phyloP scores from a whole-genome alignment of 2,797 vertebrate genomes.

The Nyctalus aviator region DNA sequence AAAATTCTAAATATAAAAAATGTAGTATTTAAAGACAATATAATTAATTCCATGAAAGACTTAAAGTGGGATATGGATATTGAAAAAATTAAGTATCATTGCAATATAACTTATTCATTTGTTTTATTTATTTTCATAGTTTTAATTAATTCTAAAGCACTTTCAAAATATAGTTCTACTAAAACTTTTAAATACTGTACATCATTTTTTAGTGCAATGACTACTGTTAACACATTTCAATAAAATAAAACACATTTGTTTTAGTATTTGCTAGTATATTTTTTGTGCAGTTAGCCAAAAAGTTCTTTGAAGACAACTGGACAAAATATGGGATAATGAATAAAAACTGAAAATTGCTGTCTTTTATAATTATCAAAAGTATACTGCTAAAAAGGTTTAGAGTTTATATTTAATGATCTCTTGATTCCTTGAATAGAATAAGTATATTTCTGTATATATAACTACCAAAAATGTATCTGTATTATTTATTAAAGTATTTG shows the following conservation, averaged over 20 bases:
- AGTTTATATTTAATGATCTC: background rate
- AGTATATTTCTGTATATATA: background rate
- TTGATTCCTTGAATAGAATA: background rate
- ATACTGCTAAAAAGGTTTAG: background rate
- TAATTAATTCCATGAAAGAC: background rate
- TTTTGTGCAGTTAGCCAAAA: background rate
- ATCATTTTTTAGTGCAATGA: background rate
- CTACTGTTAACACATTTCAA: background rate
- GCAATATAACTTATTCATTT: background rate
- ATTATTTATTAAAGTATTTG: background rate
- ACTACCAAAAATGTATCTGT: background rate
- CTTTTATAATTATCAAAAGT: background rate
- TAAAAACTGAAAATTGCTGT: background rate
- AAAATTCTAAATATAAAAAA: background rate
- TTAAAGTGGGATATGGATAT: background rate
- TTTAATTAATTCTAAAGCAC: background rate
- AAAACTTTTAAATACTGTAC: background rate
- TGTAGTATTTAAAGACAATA: background rate
- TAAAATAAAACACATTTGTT: background rate
- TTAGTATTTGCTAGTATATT: background rate
- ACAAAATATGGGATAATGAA: background rate
- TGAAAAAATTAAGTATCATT: slow-evolving; percentile 33
- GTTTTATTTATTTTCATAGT: background rate
- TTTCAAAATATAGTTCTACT: background rate
- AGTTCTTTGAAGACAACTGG: background rate